phyloP scores from a whole-genome alignment of 2,797 vertebrate species.

The Sebastes steindachneri region DNA sequence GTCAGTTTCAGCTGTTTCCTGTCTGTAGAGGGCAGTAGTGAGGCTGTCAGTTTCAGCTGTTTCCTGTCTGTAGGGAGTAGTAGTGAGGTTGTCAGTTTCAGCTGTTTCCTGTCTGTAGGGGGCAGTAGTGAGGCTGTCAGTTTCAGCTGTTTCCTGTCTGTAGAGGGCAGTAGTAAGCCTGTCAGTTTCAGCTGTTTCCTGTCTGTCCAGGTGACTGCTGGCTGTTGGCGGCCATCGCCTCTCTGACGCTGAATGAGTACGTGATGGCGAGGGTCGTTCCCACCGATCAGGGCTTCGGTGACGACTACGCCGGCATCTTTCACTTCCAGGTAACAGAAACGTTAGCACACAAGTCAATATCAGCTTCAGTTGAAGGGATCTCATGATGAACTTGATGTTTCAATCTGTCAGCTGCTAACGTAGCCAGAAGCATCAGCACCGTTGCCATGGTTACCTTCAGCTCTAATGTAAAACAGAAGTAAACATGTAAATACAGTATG shows the following conservation, averaged over 20 bases:
- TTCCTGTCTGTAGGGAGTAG: no score
- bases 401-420: not conserved
- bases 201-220: conserved; percentile 89
- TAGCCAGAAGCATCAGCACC: no score
- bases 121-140: no score
- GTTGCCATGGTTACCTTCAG: not conserved
- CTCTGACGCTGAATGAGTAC: conserved; percentile 89
- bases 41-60: no score
- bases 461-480: not conserved
- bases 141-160: no score
- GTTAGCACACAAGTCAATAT: not conserved
- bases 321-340: conserved; percentile 88
- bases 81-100: no score
- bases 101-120: no score
- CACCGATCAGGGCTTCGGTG: conserved; percentile 87
- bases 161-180: no score
- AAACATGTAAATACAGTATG: not conserved
- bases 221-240: conserved; percentile 91
- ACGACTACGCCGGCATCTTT: conserved; percentile 92
- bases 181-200: no score
- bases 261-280: conserved; percentile 92
- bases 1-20: no score
- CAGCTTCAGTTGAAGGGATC: not conserved
- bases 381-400: not conserved
- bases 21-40: no score